Evolutionary conservation across 1,140 invertebrate genomes (phyloP), one percentile per base, ranked within the genome.

Genomic region (Drosophila ficusphila): DNA sequence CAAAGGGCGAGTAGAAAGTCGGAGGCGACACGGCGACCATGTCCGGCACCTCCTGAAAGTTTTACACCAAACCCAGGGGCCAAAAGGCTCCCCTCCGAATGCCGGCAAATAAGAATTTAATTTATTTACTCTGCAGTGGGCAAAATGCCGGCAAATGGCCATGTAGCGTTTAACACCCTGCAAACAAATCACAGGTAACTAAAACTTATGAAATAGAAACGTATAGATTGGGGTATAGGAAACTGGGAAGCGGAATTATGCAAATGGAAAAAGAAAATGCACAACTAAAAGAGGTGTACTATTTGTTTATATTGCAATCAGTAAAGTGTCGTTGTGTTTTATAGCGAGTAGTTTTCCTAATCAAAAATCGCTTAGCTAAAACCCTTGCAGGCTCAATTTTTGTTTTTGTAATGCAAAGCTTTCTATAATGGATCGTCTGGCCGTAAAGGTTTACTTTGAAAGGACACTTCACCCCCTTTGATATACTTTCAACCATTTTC

Each of bases 61-160:
- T 81, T 53, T 67, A 60, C 57, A 33, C 25, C 27, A 14, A 41
- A 25, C 29, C 42, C 36, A 4, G 14, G 14, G 48, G 23, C 48
- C 16, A 48, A 16, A 4, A 9, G 23, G 5, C 36, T 27, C 18
- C 38, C 31, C 11, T 12, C 48, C 18, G 11, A 21, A 39, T 23
- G 56, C 61, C 68, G 23, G 44, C 29, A 75, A 75, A 88, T 58
- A 76, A 58, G 61, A 82, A 83, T 88, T 88, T 71, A 88, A 88
- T 88, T 88, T 88, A 88, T 88, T 88, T 88, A 88, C 77, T 83
- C 58, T 67, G 73, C 73, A 77, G 73, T 52, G 54, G 51, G 25
- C 34, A 73, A 76, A 61, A 67, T 85, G 81, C 76, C 73, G 81
- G 60, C 73, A 75, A 69, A 64, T 82, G 60, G 53, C 61, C 76